Evolutionary conservation across 2,888 invertebrate species (phyloP), one percentile per base, ranked within the genome.

Genomic region (Diplazon laetatorius): DNA sequence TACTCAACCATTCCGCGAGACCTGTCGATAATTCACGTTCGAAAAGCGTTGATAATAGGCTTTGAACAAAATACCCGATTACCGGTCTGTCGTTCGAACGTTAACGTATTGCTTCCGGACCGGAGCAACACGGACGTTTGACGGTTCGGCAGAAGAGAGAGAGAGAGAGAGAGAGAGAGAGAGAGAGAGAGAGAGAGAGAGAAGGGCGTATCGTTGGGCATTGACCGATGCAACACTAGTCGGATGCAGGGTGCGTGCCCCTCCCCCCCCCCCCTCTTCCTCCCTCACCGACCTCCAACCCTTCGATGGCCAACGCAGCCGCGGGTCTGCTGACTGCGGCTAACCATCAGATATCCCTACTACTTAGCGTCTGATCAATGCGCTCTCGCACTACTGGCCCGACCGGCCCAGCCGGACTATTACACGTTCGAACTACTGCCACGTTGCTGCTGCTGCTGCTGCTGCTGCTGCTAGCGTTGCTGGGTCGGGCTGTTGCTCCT

Each of bases 311-410:
- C 63, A n/a, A 2, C 6, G 44, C 52, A 18, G 35, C 57, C 59
- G 65, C 48, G 59, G 60, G 25, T 71, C 59, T 35, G 66, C 71
- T 46, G 76, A 68, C 76, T 66, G 59, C 44, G 66, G 65, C 76
- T 76, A 66, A 76, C 76, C 76, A 65, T 71, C 70, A 52, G 70
- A 71, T 66, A 66, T 65, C 66, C 66, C 76, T 71, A 71, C 71
- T 66, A 71, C 76, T 71, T 62, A 62, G 46, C 62, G 76, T 76
- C 76, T 62, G 76, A 76, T 76, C 76, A 72, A 72, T 62, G 66
- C 57, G 60, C 46, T 70, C 66, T 66, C 44, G 66, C 66, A 35
- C 76, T 60, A 72, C 71, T 72, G 30, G 60, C 52, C 71, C 35
- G 65, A 37, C 20, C 42, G 68, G 52, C 59, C n/a, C 50, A 42